These are phyloP conservation scores for Argentina silus DNA, from an alignment of 2,797 vertebrate genomes.

Conservation along the genomic window DNA sequence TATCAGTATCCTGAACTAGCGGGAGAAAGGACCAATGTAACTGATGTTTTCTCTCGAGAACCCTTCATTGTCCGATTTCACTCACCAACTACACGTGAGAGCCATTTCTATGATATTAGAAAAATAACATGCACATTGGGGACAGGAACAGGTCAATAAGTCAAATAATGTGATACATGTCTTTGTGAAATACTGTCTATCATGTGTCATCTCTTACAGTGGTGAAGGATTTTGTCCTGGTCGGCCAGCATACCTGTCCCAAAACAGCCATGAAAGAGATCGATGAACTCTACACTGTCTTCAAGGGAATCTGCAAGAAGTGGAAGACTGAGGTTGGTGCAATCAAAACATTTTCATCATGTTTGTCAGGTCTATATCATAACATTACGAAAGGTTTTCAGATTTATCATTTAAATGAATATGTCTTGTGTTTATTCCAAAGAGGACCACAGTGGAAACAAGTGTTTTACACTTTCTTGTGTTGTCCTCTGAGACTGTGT, in stretches of 20 bases:
- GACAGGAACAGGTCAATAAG: no score
- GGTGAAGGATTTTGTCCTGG: constrained; percentile 80
- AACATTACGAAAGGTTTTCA: not conserved
- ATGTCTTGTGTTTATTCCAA: no score
- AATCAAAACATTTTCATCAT: not conserved
- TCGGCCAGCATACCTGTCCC: constrained; percentile 83
- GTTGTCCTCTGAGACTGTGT: no score
- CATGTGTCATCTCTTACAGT: constrained; percentile 54
- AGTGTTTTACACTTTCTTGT: no score
- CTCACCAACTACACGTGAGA: constrained; percentile 78
- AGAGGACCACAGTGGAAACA: no score
- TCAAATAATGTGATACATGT: not conserved
- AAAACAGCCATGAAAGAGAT: constrained; percentile 82
- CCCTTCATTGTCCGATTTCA: constrained; percentile 80
- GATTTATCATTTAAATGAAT: not conserved
- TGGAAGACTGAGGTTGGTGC: constrained; percentile 79
- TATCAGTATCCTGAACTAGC: constrained; percentile 72
- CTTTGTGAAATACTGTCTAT: not conserved
- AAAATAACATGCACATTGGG: not conserved
- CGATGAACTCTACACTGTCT: constrained; percentile 77
- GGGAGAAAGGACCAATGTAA: constrained; percentile 54
- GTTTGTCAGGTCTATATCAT: not conserved
- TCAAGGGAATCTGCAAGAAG: constrained; percentile 72
- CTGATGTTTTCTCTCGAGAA: constrained; percentile 76
- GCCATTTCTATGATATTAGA: not conserved